These are phyloP conservation scores for Melanogrammus aeglefinus DNA, from an alignment of 2,797 vertebrate genomes.

Conservation along the genomic window DNA sequence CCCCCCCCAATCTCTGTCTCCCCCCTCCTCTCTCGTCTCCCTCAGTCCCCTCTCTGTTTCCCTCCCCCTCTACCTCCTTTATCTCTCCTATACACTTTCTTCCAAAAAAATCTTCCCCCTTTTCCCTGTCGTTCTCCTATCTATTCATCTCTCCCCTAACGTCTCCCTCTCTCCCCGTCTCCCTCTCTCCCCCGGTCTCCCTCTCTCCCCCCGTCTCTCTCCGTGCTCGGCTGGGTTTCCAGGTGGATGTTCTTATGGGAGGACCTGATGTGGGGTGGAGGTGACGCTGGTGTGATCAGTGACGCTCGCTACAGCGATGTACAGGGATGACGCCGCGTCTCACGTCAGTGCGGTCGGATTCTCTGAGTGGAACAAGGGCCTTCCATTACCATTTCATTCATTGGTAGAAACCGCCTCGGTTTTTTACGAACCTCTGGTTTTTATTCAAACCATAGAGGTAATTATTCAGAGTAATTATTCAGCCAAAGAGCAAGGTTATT, in stretches of 20 bases:
- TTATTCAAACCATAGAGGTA: neutral
- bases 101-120: neutral
- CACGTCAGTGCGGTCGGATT: neutral
- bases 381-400: neutral
- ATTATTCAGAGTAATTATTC: neutral
- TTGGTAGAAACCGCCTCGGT: neutral
- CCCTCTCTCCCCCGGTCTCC: constrained; percentile 9
- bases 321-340: too few species aligned
- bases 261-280: neutral
- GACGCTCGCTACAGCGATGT: neutral
- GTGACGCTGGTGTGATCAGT: neutral
- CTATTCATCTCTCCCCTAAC: neutral
- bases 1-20: constrained; percentile 48
- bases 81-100: neutral
- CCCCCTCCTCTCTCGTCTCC: constrained; percentile 40
- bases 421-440: neutral
- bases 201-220: constrained; percentile 18
- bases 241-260: neutral
- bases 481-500: constrained; percentile 5
- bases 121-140: neutral
- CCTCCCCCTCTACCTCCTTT: neutral
- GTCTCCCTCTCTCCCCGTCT: constrained; percentile 11
- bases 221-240: constrained; percentile 4
- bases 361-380: neutral
- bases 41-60: constrained; percentile 29